phyloP scores from a whole-genome alignment of 30 jellyfish, hydroid and myxozoan species.

The Cassiopea andromeda region DNA sequence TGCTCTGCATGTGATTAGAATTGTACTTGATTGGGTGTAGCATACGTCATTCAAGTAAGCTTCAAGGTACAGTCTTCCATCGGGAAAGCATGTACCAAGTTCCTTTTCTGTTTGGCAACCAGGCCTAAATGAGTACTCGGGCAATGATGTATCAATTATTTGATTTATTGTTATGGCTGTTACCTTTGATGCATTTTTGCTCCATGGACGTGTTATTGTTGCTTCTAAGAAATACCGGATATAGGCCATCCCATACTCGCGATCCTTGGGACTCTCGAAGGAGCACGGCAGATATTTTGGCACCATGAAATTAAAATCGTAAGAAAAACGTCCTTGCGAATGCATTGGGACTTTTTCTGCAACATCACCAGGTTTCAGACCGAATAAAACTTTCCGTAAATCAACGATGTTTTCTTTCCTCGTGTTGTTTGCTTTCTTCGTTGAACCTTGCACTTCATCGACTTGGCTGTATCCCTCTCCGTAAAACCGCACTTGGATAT shows the following conservation, averaged over 20 bases:
- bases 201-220: slow-evolving; percentile 78
- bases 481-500: slow-evolving; percentile 70
- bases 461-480: slow-evolving; percentile 88
- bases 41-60: slow-evolving; percentile 77
- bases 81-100: slow-evolving; percentile 76
- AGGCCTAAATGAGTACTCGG: slow-evolving; percentile 79
- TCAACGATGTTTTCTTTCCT: slow-evolving; percentile 70
- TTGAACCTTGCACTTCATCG: slow-evolving; percentile 44
- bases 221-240: slow-evolving; percentile 83
- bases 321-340: slow-evolving; percentile 75
- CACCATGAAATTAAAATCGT: slow-evolving; percentile 78
- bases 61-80: slow-evolving; percentile 79
- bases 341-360: slow-evolving; percentile 69
- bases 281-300: slow-evolving; percentile 91
- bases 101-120: slow-evolving; percentile 80
- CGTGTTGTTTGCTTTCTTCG: background rate
- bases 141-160: slow-evolving; percentile 76
- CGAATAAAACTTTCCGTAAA: slow-evolving; percentile 80
- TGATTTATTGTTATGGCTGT: slow-evolving; percentile 71
- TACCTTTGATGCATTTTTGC: slow-evolving; percentile 27
- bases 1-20: slow-evolving; percentile 79
- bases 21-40: slow-evolving; percentile 76
- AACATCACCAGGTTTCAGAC: slow-evolving; percentile 58
- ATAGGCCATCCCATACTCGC: slow-evolving; percentile 67
- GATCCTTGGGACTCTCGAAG: slow-evolving; percentile 95